These are phyloP conservation scores for Natator depressus DNA, from an alignment of 2,113 vertebrate genomes.

Conservation along the genomic window DNA sequence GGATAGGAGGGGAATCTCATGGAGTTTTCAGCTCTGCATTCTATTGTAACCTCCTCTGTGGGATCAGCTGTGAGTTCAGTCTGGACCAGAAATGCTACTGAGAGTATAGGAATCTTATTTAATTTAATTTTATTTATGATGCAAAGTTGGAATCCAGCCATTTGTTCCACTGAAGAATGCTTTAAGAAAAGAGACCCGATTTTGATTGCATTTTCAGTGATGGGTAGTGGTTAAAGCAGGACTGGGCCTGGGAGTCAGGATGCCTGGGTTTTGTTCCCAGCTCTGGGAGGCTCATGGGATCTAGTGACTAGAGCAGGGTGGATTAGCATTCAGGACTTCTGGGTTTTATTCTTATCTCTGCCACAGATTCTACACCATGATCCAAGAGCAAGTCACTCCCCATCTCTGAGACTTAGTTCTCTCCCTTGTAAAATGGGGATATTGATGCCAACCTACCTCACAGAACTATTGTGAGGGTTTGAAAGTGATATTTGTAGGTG, in stretches of 20 bases:
- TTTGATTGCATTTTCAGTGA: not conserved
- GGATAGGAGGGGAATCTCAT: not conserved
- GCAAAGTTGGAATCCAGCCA: not conserved
- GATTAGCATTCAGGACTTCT: not conserved
- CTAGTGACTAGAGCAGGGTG: not conserved
- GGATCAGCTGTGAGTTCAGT: not conserved
- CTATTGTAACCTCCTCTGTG: not conserved
- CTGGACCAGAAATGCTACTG: not conserved
- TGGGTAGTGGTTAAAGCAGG: not conserved
- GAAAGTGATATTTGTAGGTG: not conserved
- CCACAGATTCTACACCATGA: not conserved
- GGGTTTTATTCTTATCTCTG: not conserved
- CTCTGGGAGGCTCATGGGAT: not conserved
- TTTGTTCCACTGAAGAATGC: not conserved
- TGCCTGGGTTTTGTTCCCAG: not conserved
- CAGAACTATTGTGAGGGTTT: not conserved
- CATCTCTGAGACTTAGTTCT: not conserved
- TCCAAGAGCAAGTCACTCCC: not conserved
- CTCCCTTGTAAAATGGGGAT: not conserved
- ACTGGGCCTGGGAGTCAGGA: not conserved
- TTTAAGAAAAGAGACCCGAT: accelerated
- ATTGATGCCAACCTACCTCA: accelerated
- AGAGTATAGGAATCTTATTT: not conserved
- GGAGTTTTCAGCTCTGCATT: not conserved
- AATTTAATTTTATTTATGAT: not conserved